These are phyloP conservation scores for Volucella bombylans DNA, from an alignment of 2,888 invertebrate genomes.

Conservation along the genomic window DNA sequence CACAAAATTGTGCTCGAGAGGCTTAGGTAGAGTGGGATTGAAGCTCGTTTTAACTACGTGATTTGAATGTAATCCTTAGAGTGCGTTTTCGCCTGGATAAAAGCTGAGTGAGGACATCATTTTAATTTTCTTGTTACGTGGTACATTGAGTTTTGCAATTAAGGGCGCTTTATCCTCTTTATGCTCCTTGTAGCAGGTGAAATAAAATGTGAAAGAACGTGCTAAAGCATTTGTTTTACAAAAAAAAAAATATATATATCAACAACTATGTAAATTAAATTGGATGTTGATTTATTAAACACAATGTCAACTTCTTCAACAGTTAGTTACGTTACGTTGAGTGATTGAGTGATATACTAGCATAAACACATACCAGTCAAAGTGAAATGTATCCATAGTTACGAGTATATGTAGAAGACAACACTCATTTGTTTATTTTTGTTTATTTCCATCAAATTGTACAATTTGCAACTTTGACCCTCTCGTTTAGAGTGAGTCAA, in stretches of 20 bases:
- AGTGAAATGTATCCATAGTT: too few relatives aligned
- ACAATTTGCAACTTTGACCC: too few relatives aligned
- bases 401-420: too few relatives aligned
- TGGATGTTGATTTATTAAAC: too few relatives aligned
- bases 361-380: too few relatives aligned
- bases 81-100: background rate
- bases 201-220: background rate
- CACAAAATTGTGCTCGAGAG: conserved; percentile 25
- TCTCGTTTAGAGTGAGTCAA: too few relatives aligned
- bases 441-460: too few relatives aligned
- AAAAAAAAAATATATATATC: background rate
- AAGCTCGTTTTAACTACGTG: conserved; percentile 48
- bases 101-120: conserved; percentile 10
- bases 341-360: background rate
- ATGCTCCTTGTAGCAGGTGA: background rate
- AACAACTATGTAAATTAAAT: too few relatives aligned
- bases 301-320: too few relatives aligned
- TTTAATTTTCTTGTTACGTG: conserved; percentile 51
- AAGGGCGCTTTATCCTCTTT: conserved; percentile 21
- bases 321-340: background rate
- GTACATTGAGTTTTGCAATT: conserved; percentile 56
- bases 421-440: too few relatives aligned
- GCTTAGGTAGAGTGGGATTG: conserved; percentile 16
- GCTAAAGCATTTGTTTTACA: background rate
- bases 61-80: conserved; percentile 40